Base-by-base conservation (phyloP, 1,140 invertebrate species). In the Diorhabda sublineata region DNA sequence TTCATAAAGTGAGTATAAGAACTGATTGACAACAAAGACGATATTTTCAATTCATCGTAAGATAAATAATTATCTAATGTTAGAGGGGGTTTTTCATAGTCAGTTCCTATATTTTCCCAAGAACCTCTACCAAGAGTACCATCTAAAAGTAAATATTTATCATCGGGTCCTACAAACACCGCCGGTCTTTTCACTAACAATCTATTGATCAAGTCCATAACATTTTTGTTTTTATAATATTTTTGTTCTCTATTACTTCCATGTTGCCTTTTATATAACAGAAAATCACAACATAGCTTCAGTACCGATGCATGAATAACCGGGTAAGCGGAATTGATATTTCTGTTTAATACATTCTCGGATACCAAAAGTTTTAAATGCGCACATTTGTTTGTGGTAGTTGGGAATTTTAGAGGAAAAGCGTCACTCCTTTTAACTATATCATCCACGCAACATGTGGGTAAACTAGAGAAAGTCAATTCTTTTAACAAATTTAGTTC, bases 141-240 rank as follows among this genome's bases (percentile, higher is more conserved):
- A 64, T 83, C 80, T 1, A 87, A 69, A 5, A 89, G 74, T 52
- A 82, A 77, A 74, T 85, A 88, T 43, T 74, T 76, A 76, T 88
- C 87, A 4, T 78, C 64, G 1, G 76, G 58, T 0, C 82, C 82
- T 68, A 85, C 81, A 68, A 89, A 89, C 2, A 79, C 76, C 77
- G 0, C 86, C 77, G 0, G 87, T 85, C 11, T 86, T 76, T 68
- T 87, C 87, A 41, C 82, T 82, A 88, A 71, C 44, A 88, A 76
- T 42, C 87, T 81, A 67, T 88, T 83, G 26, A 87, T 83, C 4
- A 87, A 82, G 41, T 86, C 80, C 4, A 84, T 74, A 11, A 88
- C 77, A 2, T 80, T 79, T 84, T 88, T 85, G 42, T 86, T 79
- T 74, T 82, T 83, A 73, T 87, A 88, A n/a, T 87, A 72, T 1